A percentile compares a stretch with the other conserved stretches of the same genome.
These are phyloP conservation scores for Heliconius melpomene DNA, from an alignment of 1,140 invertebrate genomes.

Conservation along the genomic window DNA sequence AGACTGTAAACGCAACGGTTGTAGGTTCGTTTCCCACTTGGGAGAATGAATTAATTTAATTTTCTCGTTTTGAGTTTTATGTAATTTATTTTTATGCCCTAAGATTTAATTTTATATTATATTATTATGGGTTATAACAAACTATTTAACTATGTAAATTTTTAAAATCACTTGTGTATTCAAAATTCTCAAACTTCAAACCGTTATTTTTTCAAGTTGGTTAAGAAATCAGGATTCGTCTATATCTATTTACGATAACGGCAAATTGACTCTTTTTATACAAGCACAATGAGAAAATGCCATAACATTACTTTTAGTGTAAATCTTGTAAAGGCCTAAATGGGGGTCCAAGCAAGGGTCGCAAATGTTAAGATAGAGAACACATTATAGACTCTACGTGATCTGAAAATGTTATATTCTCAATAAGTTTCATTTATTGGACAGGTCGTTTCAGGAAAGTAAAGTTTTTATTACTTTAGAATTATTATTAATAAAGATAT, in stretches of 20 bases:
- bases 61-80: too few relatives aligned
- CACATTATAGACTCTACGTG: slow-evolving; percentile 33
- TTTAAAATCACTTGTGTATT: too few relatives aligned
- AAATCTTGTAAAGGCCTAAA: slow-evolving; percentile 35
- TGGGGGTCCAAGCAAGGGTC: slow-evolving; percentile 31
- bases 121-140: too few relatives aligned
- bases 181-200: too few relatives aligned
- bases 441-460: neutral
- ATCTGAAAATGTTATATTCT: slow-evolving; percentile 13
- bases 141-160: too few relatives aligned
- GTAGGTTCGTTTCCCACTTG: neutral
- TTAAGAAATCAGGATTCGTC: neutral
- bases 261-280: slow-evolving; percentile 7
- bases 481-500: neutral
- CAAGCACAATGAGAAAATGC: neutral
- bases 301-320: slow-evolving; percentile 31
- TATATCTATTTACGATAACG: slow-evolving; percentile 1
- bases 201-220: neutral
- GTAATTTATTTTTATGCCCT: too few relatives aligned
- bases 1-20: neutral
- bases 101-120: too few relatives aligned
- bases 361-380: slow-evolving; percentile 27
- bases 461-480: neutral
- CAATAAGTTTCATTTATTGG: slow-evolving; percentile 2
- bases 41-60: too few relatives aligned